Base-by-base conservation (phyloP, 1,140 invertebrate species). In the Drosophila yakuba region DNA sequence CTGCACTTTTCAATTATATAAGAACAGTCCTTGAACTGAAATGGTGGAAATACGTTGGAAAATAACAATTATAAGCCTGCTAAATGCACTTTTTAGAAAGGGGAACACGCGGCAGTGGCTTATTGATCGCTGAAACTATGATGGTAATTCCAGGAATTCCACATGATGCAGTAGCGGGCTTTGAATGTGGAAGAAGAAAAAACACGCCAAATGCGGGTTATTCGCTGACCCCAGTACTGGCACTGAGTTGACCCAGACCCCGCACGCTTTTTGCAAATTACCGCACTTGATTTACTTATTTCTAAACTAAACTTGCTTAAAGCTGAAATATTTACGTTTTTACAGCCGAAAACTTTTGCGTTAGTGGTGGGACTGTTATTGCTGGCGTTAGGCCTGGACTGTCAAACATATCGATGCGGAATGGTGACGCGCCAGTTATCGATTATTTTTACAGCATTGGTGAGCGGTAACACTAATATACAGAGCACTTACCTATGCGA, bases 1-100 rank as follows among this genome's bases (percentile, higher is more conserved):
- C 67, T 73, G 69, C 67, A 73, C 45, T 73, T 60, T 52, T 66
- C 6, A 32, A 57, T 73, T 73, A 73, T 60, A 73, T 73, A 73
- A 73, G 69, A 48, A 38, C 61, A 69, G 68, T 72, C 66, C 64
- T 71, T 71, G 48, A 38, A 20, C n/a, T n/a, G 55, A 17, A 17
- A 12, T 14, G 20, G 6, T 6, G 20, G 8, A 38, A 67, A 41
- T 20, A 2, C 28, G 10, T 20, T 14, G 17, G 17, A 32, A 35
- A 36, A 43, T 32, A 6, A 15, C 14, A 10, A 50, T 66, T 43
- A 0, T 17, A 43, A 14, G 20, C 20, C 3, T 12, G n/a, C 11
- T 35, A 43, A 7, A 15, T 50, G 25, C 45, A 25, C 3, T 14
- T 20, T 23, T 1, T 10, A 0, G 38, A 15, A 50, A 58, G 20